These are phyloP conservation scores for Wasmannia auropunctata DNA, from an alignment of 1,140 invertebrate genomes.

Conservation along the genomic window DNA sequence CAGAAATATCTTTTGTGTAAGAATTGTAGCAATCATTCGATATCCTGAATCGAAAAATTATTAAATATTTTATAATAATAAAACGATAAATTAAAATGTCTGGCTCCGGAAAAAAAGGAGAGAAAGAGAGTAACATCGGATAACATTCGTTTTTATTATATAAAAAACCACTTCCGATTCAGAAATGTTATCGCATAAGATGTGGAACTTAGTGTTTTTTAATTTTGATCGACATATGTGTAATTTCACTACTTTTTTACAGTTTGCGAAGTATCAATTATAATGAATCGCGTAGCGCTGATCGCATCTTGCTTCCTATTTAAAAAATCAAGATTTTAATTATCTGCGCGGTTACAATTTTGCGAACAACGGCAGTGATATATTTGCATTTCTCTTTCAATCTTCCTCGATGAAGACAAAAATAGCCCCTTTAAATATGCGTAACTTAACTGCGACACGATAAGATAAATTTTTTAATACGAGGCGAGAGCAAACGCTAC, in stretches of 20 bases:
- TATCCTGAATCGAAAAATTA: not conserved
- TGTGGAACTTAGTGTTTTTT: not conserved
- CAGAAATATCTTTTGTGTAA: not conserved
- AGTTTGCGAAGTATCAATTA: not conserved
- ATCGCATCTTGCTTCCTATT: not conserved
- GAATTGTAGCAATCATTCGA: not conserved
- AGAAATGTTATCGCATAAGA: conserved; percentile 7
- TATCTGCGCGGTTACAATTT: not conserved
- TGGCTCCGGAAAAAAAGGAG: not conserved
- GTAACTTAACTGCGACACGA: not conserved
- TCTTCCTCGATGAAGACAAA: not conserved
- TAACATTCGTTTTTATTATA: not conserved
- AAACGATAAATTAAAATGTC: conserved; percentile 11
- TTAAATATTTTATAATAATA: not conserved
- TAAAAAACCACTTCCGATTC: not conserved
- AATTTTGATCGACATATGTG: not conserved
- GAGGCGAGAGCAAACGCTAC: not conserved
- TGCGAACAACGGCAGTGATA: not conserved
- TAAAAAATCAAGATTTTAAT: not conserved
- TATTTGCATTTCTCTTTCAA: not conserved
- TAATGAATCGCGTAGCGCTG: not conserved
- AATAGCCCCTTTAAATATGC: not conserved
- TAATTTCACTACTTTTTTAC: not conserved
- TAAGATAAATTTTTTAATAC: conserved; percentile 36
- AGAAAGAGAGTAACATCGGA: not conserved